phyloP scores from a whole-genome alignment of 2,888 invertebrate species.

The Nephrotoma flavescens region DNA sequence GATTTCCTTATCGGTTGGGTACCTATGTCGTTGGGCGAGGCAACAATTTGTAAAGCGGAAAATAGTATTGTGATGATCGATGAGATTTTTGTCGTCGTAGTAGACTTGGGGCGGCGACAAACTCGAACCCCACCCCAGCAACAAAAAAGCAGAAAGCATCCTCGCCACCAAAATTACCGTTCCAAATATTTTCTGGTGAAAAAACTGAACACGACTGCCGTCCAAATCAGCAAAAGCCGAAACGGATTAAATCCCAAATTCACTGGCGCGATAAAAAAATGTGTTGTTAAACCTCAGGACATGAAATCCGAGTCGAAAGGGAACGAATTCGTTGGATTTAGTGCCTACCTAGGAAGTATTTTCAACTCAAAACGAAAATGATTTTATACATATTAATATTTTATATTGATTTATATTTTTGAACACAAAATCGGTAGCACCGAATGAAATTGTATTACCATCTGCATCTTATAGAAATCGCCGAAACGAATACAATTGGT shows the following conservation, averaged over 20 bases:
- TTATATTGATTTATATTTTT: too few relatives aligned
- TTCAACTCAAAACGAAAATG: slow-evolving; percentile 49
- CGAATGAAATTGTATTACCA: not conserved
- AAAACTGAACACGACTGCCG: not conserved
- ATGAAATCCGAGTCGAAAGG: not conserved
- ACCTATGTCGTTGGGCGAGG: slow-evolving; percentile 22
- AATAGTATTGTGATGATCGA: not conserved
- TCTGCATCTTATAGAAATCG: too few relatives aligned
- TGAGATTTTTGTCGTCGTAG: not conserved
- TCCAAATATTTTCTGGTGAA: not conserved
- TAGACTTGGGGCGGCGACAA: not conserved
- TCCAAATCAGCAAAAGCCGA: not conserved
- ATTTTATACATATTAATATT: too few relatives aligned
- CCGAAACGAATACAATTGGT: too few relatives aligned
- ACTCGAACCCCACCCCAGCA: not conserved
- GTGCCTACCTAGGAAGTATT: slow-evolving; percentile 38
- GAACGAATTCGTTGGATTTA: not conserved
- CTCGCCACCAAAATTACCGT: not conserved
- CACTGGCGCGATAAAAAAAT: not conserved
- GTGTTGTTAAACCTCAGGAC: too few relatives aligned
- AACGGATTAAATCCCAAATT: not conserved
- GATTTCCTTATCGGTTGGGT: slow-evolving; percentile 85
- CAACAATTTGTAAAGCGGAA: not conserved
- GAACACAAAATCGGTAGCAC: too few relatives aligned
- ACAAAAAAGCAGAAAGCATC: not conserved